Percentiles rank a stretch among this genome's conserved stretches.
phyloP scores from a whole-genome alignment of 2,797 vertebrate genomes.

The Poecilia gillii region DNA sequence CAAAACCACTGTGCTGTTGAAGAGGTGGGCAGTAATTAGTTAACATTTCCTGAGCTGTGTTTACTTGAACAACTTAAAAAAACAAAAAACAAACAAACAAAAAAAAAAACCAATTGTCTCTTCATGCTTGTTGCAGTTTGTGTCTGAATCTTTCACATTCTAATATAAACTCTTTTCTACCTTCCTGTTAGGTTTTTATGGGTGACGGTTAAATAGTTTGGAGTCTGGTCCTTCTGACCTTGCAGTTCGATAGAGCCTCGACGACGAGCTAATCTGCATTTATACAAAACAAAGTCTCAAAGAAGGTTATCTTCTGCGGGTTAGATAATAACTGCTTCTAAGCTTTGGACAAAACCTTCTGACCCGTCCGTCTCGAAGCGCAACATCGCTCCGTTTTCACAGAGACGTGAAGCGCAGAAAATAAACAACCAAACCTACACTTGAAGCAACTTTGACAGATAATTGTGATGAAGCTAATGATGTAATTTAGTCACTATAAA shows the following conservation, averaged over 20 bases:
- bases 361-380: background rate
- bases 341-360: background rate
- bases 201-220: background rate
- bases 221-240: background rate
- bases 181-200: background rate
- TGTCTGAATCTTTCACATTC: background rate
- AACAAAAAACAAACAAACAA: background rate
- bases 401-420: background rate
- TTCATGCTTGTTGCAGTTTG: background rate
- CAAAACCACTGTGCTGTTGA: background rate
- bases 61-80: background rate
- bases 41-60: background rate
- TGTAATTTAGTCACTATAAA: constrained; percentile 45
- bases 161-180: background rate
- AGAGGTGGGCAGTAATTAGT: background rate
- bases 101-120: too few species aligned
- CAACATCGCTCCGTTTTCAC: background rate
- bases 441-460: constrained; percentile 31
- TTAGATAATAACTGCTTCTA: background rate
- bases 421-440: background rate
- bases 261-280: background rate
- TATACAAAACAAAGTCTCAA: background rate
- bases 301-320: background rate
- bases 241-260: background rate
- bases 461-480: constrained; percentile 40